Percentiles rank a stretch among this genome's conserved stretches.
These are phyloP conservation scores for Melieria picta DNA, from an alignment of 2,888 invertebrate species.

Conservation along the genomic window DNA sequence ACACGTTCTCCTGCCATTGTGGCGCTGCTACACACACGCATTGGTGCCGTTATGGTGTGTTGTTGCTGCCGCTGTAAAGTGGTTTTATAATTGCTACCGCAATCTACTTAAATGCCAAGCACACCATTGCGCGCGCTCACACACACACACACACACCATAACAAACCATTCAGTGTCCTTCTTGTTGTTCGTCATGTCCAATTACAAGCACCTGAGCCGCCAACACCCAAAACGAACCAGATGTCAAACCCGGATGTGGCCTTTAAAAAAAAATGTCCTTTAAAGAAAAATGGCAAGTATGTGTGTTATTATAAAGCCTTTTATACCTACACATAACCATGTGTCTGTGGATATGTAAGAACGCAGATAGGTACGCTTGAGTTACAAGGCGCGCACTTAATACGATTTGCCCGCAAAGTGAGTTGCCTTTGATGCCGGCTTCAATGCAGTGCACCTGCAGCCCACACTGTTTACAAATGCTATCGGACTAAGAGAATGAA, in stretches of 20 bases:
- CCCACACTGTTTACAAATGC: too few relatives aligned
- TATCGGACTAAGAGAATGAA: too few relatives aligned
- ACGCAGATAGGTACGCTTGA: background rate
- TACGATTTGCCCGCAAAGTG: too few relatives aligned
- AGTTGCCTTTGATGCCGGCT: too few relatives aligned
- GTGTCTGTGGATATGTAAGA: background rate
- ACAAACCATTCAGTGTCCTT: background rate
- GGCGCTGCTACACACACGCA: background rate
- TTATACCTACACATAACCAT: background rate
- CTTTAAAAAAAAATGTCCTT: too few relatives aligned
- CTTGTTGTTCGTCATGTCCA: too few relatives aligned
- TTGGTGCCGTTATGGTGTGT: background rate
- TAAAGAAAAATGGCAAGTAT: too few relatives aligned
- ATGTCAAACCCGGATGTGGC: too few relatives aligned
- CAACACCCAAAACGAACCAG: too few relatives aligned
- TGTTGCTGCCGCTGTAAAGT: background rate
- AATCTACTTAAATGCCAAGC: background rate
- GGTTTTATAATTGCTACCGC: background rate
- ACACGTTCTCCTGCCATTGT: background rate
- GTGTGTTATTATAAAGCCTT: background rate
- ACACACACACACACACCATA: background rate
- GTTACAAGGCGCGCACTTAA: background rate
- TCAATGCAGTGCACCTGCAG: too few relatives aligned
- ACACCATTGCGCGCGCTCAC: background rate
- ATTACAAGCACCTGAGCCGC: too few relatives aligned